These are phyloP conservation scores for Neotragus moschatus DNA, from an alignment of 2,113 vertebrate genomes.

Conservation along the genomic window DNA sequence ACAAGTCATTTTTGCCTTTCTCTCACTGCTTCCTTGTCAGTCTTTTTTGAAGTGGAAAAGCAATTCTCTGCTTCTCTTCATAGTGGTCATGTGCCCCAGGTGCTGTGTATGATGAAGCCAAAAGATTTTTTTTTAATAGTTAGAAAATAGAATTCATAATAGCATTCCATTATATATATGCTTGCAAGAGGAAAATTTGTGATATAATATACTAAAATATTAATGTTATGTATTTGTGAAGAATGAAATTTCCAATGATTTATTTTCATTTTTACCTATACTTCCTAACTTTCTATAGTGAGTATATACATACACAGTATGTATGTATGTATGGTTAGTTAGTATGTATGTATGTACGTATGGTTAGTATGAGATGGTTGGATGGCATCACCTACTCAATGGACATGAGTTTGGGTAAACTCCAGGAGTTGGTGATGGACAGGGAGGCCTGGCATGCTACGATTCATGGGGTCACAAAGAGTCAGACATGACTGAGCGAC, in stretches of 20 bases:
- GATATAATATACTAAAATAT: not conserved
- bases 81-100: not conserved
- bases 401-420: not conserved
- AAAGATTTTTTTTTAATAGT: not conserved
- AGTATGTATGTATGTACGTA: not conserved
- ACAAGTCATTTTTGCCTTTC: not conserved
- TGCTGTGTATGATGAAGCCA: not conserved
- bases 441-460: not conserved
- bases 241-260: not conserved
- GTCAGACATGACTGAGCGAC: not conserved
- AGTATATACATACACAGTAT: not conserved
- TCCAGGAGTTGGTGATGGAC: not conserved
- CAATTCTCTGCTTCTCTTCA: not conserved
- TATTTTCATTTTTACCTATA: not conserved
- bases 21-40: not conserved
- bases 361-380: not conserved
- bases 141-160: constrained; percentile 25
- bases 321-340: not conserved
- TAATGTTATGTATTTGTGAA: not conserved
- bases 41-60: not conserved
- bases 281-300: not conserved
- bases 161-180: not conserved
- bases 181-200: not conserved
- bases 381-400: not conserved
- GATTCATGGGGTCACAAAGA: not conserved